phyloP scores from a whole-genome alignment of 2,113 vertebrate genomes.

The Acrocephalus arundinaceus region DNA sequence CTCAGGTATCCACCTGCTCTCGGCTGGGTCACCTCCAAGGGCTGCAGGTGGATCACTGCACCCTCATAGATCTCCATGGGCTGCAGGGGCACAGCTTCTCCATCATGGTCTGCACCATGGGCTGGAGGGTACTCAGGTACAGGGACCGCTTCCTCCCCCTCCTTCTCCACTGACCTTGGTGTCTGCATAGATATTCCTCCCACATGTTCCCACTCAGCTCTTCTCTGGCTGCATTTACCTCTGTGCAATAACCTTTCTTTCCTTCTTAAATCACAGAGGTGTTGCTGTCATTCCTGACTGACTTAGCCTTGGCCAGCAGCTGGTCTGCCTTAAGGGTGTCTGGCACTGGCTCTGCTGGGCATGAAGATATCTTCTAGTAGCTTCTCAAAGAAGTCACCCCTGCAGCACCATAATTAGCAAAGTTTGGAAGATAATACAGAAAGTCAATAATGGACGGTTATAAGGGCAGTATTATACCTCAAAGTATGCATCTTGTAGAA shows the following conservation, averaged over 20 bases:
- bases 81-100: background rate
- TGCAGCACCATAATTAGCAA: background rate
- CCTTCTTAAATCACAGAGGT: background rate
- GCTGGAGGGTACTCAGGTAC: accelerated
- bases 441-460: background rate
- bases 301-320: accelerated
- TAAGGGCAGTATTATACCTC: background rate
- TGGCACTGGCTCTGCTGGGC: background rate
- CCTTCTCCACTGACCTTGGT: background rate
- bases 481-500: background rate
- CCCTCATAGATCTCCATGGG: no score
- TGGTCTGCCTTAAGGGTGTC: accelerated
- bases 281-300: background rate
- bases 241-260: background rate
- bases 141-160: background rate
- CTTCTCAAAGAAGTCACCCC: background rate
- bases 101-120: accelerated
- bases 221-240: background rate
- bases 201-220: background rate
- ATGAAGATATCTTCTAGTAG: background rate
- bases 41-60: background rate
- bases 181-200: background rate
- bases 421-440: background rate
- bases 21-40: accelerated
- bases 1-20: background rate